A percentile compares a stretch with the other conserved stretches of the same genome.
phyloP scores from a whole-genome alignment of 1,140 invertebrate genomes.

The Brachionus paranguensis region DNA sequence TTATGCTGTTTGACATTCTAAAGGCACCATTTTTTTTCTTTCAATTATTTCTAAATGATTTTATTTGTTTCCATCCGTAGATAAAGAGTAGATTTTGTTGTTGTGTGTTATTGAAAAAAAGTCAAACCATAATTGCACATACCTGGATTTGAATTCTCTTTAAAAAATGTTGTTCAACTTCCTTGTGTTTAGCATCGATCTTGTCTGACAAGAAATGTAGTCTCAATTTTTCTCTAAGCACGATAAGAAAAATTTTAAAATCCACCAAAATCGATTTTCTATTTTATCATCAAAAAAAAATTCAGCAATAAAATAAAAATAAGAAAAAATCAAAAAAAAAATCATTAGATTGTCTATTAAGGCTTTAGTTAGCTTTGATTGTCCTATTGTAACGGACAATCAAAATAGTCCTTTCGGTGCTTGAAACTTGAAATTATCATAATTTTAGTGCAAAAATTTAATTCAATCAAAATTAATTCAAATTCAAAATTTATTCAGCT shows the following conservation, averaged over 20 bases:
- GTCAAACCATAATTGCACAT: no score
- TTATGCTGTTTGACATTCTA: no score
- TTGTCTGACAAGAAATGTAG: not conserved
- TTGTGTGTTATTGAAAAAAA: no score
- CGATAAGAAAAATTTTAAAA: not conserved
- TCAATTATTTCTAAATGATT: no score
- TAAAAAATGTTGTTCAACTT: not conserved
- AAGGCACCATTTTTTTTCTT: no score
- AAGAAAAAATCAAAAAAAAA: not conserved
- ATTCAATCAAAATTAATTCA: not conserved
- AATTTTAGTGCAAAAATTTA: not conserved
- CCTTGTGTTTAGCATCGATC: not conserved
- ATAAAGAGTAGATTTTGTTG: no score
- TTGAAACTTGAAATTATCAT: not conserved
- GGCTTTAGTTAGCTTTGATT: not conserved
- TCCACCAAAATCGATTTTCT: not conserved
- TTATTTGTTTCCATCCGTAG: no score
- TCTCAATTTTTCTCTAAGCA: not conserved
- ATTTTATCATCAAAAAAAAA: not conserved
- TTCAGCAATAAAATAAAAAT: not conserved
- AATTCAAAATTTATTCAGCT: not conserved
- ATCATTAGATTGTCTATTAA: no score
- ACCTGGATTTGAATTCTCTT: not conserved
- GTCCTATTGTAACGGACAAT: no score
- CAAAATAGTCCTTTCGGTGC: not conserved